phyloP scores from a whole-genome alignment of 2,113 vertebrate species.

The Poeciliopsis turrubarensis region DNA sequence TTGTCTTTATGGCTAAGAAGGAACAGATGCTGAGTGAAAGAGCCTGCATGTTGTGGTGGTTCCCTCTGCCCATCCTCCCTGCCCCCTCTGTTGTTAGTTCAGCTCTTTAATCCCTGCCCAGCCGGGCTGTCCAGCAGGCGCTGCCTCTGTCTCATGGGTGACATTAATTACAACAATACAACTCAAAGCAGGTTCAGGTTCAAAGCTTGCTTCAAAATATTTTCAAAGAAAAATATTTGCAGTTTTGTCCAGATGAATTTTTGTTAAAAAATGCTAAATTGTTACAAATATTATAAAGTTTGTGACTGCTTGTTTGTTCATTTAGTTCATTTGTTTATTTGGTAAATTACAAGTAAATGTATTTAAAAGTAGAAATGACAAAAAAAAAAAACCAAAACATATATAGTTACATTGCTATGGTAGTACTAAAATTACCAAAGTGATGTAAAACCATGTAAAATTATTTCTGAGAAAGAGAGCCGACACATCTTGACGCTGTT shows the following conservation, averaged over 20 bases:
- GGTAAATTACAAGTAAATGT: too few relatives aligned
- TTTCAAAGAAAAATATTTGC: too few relatives aligned
- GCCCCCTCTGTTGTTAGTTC: constrained; percentile 56
- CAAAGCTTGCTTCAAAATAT: neutral
- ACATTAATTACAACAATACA: constrained; percentile 14
- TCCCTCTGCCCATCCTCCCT: constrained; percentile 55
- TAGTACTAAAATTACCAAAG: too few relatives aligned
- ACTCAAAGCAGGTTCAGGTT: constrained; percentile 21
- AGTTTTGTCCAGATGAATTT: neutral
- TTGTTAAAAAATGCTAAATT: neutral
- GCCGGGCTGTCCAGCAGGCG: constrained; percentile 41
- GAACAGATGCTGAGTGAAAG: constrained; percentile 77
- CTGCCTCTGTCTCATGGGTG: constrained; percentile 17
- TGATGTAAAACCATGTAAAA: neutral
- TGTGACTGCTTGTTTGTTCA: neutral
- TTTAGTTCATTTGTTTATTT: neutral
- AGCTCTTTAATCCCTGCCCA: constrained; percentile 60
- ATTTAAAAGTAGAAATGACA: neutral
- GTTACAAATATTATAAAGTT: neutral
- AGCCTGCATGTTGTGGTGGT: constrained; percentile 60
- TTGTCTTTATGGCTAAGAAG: constrained; percentile 68
- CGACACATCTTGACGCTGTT: neutral
- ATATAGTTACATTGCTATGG: too few relatives aligned
- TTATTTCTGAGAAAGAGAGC: neutral
- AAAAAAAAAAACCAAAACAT: neutral